phyloP scores from a whole-genome alignment of 2,888 invertebrate species.

The Drosophila pegasa region DNA sequence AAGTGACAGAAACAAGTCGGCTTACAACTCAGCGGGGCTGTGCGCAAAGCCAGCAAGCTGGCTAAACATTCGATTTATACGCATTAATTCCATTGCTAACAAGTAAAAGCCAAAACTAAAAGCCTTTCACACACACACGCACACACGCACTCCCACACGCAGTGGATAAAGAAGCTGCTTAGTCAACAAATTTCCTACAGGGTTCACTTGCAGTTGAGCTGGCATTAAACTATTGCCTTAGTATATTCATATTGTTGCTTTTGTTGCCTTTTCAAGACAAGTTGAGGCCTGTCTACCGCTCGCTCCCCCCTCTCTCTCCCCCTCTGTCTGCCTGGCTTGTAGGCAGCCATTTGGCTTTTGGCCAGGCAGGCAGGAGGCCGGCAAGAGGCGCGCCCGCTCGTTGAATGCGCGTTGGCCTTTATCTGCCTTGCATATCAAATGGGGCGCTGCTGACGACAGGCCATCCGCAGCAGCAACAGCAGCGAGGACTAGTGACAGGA shows the following conservation, averaged over 20 bases:
- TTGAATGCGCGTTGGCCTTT: constrained; percentile 73
- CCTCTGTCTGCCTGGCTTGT: background rate
- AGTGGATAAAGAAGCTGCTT: constrained; percentile 34
- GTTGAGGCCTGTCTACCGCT: constrained; percentile 16
- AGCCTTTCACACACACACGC: constrained; percentile 6
- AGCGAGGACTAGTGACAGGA: constrained; percentile 32
- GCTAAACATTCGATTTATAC: constrained; percentile 22
- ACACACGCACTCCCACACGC: background rate
- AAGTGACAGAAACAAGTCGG: background rate
- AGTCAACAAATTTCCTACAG: constrained; percentile 52
- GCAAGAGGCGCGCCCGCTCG: too few species aligned
- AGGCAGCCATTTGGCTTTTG: constrained; percentile 51
- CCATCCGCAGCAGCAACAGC: constrained; percentile 20
- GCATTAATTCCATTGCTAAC: constrained; percentile 8
- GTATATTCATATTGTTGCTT: constrained; percentile 30
- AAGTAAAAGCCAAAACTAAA: constrained; percentile 9
- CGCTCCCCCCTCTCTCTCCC: background rate
- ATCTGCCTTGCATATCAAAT: constrained; percentile 80
- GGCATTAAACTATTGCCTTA: constrained; percentile 66
- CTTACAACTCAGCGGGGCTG: background rate
- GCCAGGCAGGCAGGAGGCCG: constrained; percentile 55
- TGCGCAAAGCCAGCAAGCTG: constrained; percentile 12
- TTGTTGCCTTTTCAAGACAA: constrained; percentile 35
- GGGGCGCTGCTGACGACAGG: constrained; percentile 43
- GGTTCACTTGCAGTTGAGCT: constrained; percentile 32